Conservation (phyloP, 2,888 invertebrate species). For the Octodonta nipae region DNA sequence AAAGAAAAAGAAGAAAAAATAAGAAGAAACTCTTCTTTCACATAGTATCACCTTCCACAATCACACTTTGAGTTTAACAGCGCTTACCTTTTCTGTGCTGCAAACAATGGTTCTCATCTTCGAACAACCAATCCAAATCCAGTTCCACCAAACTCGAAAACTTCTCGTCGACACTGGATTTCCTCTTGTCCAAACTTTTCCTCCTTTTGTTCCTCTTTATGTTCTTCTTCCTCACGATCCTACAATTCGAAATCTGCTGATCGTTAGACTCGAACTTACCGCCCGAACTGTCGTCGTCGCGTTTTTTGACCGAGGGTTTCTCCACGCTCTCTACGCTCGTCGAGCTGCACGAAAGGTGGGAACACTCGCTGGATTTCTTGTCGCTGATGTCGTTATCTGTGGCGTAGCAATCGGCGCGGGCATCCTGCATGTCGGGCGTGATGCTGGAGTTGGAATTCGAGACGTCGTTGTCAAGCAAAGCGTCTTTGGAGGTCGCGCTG, state of each 20-base stretch:
- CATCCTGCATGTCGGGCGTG: constrained; percentile 39
- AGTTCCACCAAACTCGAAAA: constrained; percentile 40
- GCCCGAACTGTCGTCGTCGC: not conserved
- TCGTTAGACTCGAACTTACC: not conserved
- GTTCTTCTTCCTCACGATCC: constrained; percentile 21
- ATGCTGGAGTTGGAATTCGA: constrained; percentile 38
- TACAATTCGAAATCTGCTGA: not conserved
- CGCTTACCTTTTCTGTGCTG: constrained; percentile 20
- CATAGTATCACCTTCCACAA: no score
- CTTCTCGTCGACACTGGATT: constrained; percentile 21
- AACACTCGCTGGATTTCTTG: constrained; percentile 29
- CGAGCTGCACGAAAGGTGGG: constrained; percentile 30
- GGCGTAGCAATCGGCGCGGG: constrained; percentile 28
- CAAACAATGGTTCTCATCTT: constrained; percentile 28
- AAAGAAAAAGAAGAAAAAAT: no score
- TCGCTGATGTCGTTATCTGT: constrained; percentile 32
- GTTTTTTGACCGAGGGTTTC: constrained; percentile 5
- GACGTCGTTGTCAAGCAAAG: constrained; percentile 46
- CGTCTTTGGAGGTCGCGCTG: constrained; percentile 59
- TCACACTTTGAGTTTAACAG: no score
- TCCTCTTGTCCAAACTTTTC: constrained; percentile 18
- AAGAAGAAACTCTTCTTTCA: no score
- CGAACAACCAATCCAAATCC: constrained; percentile 53
- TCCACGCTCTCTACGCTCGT: constrained; percentile 30
- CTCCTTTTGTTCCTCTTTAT: constrained; percentile 23